Percentiles rank a stretch among this genome's conserved stretches.
Conservation (phyloP, 2,888 invertebrate genomes). For the Drosophila kanekoi region DNA sequence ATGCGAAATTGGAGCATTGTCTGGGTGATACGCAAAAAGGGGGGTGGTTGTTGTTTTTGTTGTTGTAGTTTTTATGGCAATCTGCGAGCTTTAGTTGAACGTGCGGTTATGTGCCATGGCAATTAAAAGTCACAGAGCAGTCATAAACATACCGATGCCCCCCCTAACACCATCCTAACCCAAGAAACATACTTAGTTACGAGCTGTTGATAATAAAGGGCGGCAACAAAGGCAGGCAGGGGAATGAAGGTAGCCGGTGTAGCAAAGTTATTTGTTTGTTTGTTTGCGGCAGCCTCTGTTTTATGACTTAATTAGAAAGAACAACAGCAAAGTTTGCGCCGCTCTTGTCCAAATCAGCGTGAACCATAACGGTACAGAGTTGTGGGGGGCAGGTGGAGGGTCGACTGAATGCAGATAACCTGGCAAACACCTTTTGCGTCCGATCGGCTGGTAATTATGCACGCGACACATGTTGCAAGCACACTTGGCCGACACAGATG, state of each 20-base stretch:
- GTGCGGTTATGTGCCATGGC: conserved; percentile 62
- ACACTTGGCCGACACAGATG: conserved; percentile 35
- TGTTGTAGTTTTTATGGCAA: conserved; percentile 40
- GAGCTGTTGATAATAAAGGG: conserved; percentile 59
- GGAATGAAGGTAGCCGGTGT: conserved; percentile 8
- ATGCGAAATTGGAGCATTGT: conserved; percentile 48
- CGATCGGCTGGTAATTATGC: conserved; percentile 65
- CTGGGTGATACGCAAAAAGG: conserved; percentile 18
- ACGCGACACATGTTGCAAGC: conserved; percentile 74
- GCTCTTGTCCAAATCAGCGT: conserved; percentile 65
- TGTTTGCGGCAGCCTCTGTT: conserved; percentile 59
- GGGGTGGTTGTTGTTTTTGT: conserved; percentile 14
- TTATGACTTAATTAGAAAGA: conserved; percentile 74
- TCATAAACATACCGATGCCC: conserved; percentile 60
- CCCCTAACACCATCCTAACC: not conserved
- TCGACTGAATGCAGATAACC: conserved; percentile 23
- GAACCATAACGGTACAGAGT: conserved; percentile 62
- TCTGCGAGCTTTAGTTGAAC: conserved; percentile 57
- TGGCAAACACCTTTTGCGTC: conserved; percentile 46
- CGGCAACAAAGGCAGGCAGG: not conserved
- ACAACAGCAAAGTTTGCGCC: conserved; percentile 30
- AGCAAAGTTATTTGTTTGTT: conserved; percentile 57
- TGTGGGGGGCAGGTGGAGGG: not conserved
- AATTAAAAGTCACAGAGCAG: conserved; percentile 75
- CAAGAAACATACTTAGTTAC: conserved; percentile 48